Evolutionary conservation across 1,140 invertebrate species (phyloP).

Genomic region (Heliconius hermathena): DNA sequence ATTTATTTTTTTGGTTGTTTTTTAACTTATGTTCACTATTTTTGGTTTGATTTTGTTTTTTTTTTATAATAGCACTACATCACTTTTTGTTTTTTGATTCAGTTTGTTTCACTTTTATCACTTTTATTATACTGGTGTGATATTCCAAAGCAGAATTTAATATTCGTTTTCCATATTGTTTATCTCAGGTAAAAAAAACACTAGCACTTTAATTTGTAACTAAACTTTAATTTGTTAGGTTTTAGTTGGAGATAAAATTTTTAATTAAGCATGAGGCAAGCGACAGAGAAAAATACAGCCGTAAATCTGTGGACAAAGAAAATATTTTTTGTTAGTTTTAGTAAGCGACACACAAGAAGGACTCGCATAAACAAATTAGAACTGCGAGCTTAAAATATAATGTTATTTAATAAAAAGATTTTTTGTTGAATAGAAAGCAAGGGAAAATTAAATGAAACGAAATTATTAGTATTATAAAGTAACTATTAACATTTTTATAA

Average conservation of each 20-base stretch:
- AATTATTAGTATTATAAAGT: not conserved
- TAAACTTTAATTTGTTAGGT: constrained; percentile 24
- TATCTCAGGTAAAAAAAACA: not conserved
- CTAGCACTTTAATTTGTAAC: too few relatives aligned
- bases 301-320: constrained; percentile 75
- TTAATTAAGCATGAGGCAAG: constrained; percentile 48
- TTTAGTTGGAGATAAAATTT: constrained; percentile 38
- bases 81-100: not conserved
- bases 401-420: not conserved
- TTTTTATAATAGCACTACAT: constrained; percentile 6
- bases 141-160: too few relatives aligned
- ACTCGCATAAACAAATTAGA: constrained; percentile 6
- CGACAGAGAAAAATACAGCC: constrained; percentile 47
- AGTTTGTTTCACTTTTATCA: not conserved
- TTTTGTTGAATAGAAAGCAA: not conserved
- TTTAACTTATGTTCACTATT: constrained; percentile 2
- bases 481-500: not conserved
- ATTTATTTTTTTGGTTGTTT: constrained; percentile 13
- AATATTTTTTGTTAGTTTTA: constrained; percentile 61
- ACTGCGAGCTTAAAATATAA: not conserved
- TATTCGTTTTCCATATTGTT: not conserved
- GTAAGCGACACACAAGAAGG: constrained; percentile 45
- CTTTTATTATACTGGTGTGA: not conserved
- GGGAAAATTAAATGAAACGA: not conserved
- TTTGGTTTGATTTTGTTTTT: not conserved